phyloP scores from a whole-genome alignment of 2,797 vertebrate species.

The Alcedo atthis region DNA sequence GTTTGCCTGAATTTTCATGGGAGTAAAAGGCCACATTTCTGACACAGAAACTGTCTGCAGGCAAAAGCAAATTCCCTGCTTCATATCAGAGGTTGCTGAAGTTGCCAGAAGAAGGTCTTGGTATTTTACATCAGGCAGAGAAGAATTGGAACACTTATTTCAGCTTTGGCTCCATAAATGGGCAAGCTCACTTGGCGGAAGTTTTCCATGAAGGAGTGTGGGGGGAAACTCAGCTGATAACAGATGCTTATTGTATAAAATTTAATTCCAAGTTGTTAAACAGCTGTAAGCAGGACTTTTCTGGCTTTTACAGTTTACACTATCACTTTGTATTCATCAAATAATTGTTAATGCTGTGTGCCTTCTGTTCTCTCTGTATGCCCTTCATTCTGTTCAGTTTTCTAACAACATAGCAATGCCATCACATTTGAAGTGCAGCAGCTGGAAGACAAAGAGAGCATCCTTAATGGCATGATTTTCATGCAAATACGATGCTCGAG shows the following conservation, averaged over 20 bases:
- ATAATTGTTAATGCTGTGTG: slow-evolving; percentile 17
- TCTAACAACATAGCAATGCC: slow-evolving; percentile 78
- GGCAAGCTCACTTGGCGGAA: neutral
- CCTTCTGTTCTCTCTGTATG: slow-evolving; percentile 34
- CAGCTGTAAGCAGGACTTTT: slow-evolving; percentile 26
- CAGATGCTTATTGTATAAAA: slow-evolving; percentile 21
- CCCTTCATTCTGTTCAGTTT: neutral
- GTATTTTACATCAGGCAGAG: neutral
- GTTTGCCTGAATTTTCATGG: neutral
- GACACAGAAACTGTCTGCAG: neutral
- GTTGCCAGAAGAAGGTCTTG: neutral
- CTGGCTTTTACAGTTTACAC: neutral
- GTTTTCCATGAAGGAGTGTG: neutral
- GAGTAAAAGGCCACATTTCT: neutral
- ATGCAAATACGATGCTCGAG: slow-evolving; percentile 78
- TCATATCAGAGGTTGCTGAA: neutral
- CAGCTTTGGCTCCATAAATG: neutral
- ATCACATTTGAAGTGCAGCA: slow-evolving; percentile 85
- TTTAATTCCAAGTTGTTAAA: slow-evolving; percentile 44
- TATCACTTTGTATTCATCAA: slow-evolving; percentile 38
- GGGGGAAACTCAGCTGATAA: neutral
- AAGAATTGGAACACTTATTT: neutral
- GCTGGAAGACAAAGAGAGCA: slow-evolving; percentile 79
- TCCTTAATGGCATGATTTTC: slow-evolving; percentile 81
- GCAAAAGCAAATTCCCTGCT: neutral